These are phyloP conservation scores for Gobiocypris rarus DNA, from an alignment of 2,113 vertebrate genomes.

Conservation along the genomic window DNA sequence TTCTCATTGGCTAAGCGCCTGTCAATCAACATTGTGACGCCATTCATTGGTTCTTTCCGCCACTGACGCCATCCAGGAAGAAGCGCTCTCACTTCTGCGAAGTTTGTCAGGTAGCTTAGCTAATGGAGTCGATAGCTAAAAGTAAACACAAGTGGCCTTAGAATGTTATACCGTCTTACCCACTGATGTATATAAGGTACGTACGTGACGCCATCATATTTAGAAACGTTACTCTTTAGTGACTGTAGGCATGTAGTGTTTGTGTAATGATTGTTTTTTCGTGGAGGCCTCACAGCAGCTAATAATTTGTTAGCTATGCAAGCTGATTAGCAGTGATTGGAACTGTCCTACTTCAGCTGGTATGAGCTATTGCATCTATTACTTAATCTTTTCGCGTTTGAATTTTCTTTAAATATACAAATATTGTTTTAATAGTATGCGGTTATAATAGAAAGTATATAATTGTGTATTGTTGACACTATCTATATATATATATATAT, in stretches of 20 bases:
- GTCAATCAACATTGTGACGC: slow-evolving; percentile 35
- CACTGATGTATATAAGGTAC: slow-evolving; percentile 44
- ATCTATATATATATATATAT: not conserved
- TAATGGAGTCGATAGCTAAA: slow-evolving; percentile 56
- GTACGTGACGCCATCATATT: not conserved
- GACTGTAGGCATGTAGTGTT: not conserved
- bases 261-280: not conserved
- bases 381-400: not conserved
- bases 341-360: not conserved
- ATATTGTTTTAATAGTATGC: not conserved
- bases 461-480: not conserved
- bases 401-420: not conserved
- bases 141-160: slow-evolving; percentile 60
- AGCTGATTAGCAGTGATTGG: slow-evolving; percentile 33
- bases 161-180: slow-evolving; percentile 6
- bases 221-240: not conserved
- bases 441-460: not conserved
- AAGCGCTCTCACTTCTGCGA: slow-evolving; percentile 64
- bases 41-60: slow-evolving; percentile 59
- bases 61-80: slow-evolving; percentile 68
- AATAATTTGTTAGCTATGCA: slow-evolving; percentile 32
- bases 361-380: not conserved
- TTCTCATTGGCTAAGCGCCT: slow-evolving; percentile 59
- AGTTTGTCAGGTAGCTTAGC: slow-evolving; percentile 53
- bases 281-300: not conserved